Percentiles rank a stretch among this genome's conserved stretches.
These are phyloP conservation scores for Hybognathus amarus DNA, from an alignment of 2,797 vertebrate species.

Conservation along the genomic window DNA sequence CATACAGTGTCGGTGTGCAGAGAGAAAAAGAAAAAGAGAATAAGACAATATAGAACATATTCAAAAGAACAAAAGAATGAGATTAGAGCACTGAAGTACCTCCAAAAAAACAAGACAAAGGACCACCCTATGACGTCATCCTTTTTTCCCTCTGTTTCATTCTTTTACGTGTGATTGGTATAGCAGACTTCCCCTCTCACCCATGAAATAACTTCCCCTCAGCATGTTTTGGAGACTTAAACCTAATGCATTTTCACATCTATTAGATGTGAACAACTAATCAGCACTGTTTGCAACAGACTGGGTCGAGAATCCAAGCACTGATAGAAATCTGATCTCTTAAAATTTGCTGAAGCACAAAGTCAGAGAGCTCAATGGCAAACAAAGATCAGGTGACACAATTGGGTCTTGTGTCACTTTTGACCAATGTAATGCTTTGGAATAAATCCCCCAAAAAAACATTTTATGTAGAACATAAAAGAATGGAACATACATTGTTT, in stretches of 20 bases:
- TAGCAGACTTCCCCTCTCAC: slow-evolving; percentile 13
- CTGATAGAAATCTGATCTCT: slow-evolving; percentile 42
- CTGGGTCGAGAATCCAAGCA: slow-evolving; percentile 21
- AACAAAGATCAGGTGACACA: slow-evolving; percentile 42
- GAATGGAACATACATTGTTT: not conserved
- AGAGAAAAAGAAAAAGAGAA: not conserved
- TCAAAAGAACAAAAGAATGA: too few relatives aligned
- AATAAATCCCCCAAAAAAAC: not conserved
- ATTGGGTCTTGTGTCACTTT: too few relatives aligned
- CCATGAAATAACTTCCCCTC: slow-evolving; percentile 18
- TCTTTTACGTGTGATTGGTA: slow-evolving; percentile 8
- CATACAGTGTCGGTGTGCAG: not conserved
- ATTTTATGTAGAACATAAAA: not conserved
- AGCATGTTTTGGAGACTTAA: slow-evolving; percentile 15
- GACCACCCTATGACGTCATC: slow-evolving; percentile 27
- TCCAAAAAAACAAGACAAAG: slow-evolving; percentile 21
- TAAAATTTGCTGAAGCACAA: slow-evolving; percentile 21
- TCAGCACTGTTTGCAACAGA: slow-evolving; percentile 35
- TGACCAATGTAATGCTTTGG: too few relatives aligned
- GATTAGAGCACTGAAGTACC: not conserved
- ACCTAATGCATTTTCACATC: slow-evolving; percentile 13
- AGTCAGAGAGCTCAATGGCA: slow-evolving; percentile 29
- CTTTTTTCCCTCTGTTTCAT: slow-evolving; percentile 14
- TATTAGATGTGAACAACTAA: slow-evolving; percentile 16
- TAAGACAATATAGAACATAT: not conserved